Conservation (phyloP, 2,797 vertebrate species). For the Pseudochirops cupreus region DNA sequence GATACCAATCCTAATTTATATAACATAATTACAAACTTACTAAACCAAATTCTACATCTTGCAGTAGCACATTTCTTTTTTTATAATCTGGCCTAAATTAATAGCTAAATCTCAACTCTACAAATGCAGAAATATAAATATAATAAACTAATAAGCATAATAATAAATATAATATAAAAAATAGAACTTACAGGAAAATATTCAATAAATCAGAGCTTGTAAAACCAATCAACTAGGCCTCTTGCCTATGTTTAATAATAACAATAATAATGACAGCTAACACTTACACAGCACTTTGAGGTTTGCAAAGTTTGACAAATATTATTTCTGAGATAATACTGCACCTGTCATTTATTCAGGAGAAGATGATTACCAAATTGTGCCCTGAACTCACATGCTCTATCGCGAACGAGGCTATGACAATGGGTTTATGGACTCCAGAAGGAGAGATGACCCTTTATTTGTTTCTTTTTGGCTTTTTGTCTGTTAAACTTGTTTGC, state of each 20-base stretch:
- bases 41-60: background rate
- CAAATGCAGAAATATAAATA: conserved; percentile 31
- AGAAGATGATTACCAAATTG: too few relatives aligned
- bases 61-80: background rate
- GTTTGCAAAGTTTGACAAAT: background rate
- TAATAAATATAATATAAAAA: background rate
- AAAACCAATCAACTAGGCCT: background rate
- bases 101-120: conserved; percentile 10
- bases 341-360: too few relatives aligned
- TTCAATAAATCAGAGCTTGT: background rate
- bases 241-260: background rate
- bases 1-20: background rate
- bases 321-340: background rate
- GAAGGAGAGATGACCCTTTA: too few relatives aligned
- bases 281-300: background rate
- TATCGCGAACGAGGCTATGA: too few relatives aligned
- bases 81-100: background rate
- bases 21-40: background rate
- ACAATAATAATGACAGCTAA: background rate
- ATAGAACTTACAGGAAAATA: too few relatives aligned
- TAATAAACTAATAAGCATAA: background rate
- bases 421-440: too few relatives aligned
- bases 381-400: too few relatives aligned
- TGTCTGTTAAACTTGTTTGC: too few relatives aligned
- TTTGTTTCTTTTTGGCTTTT: too few relatives aligned